A percentile compares a stretch with the other conserved stretches of the same genome.
These are phyloP conservation scores for Agrilus mali DNA, from an alignment of 2,888 invertebrate genomes.

Conservation along the genomic window DNA sequence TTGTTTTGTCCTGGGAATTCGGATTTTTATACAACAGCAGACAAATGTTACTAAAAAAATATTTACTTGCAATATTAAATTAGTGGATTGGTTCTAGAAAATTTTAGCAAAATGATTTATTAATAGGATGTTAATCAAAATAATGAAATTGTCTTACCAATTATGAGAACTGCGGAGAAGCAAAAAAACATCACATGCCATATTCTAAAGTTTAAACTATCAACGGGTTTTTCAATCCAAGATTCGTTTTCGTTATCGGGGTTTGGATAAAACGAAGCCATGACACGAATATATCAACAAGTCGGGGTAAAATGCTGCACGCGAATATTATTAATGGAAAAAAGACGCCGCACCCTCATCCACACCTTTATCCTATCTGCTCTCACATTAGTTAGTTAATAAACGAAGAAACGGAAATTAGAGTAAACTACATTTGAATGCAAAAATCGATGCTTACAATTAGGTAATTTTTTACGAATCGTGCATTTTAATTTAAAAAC, in stretches of 20 bases:
- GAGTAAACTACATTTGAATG: too few relatives aligned
- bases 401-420: not conserved
- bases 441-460: too few relatives aligned
- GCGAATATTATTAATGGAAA: not conserved
- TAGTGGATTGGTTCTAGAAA: not conserved
- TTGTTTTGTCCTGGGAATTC: constrained; percentile 87
- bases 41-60: constrained; percentile 59
- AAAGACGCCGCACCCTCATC: constrained; percentile 11
- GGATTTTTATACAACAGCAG: constrained; percentile 82
- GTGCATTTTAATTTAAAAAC: not conserved
- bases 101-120: not conserved
- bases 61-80: not conserved
- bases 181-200: constrained; percentile 74
- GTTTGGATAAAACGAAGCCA: constrained; percentile 31
- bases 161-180: constrained; percentile 46
- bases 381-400: constrained; percentile 13
- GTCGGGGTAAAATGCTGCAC: not conserved
- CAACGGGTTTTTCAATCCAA: constrained; percentile 61
- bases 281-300: constrained; percentile 6
- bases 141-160: constrained; percentile 38
- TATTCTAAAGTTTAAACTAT: constrained; percentile 58
- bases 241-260: constrained; percentile 31
- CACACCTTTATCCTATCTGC: constrained; percentile 6
- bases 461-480: not conserved
- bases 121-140: not conserved